Conservation (phyloP, 2,797 vertebrate genomes). For the Gambelia wislizenii region DNA sequence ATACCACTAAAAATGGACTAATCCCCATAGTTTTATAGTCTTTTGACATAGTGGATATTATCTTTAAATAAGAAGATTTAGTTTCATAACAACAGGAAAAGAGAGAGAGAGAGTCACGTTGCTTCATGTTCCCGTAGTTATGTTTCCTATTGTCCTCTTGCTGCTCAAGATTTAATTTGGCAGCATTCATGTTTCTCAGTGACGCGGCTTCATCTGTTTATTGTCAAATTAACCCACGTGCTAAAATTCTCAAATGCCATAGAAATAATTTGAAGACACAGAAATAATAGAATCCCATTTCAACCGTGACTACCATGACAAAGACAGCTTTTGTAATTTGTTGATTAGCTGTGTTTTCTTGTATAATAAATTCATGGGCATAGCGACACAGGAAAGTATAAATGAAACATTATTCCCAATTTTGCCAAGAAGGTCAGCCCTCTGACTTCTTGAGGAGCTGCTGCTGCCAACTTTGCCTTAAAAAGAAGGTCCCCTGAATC, state of each 20-base stretch:
- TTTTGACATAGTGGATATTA: constrained; percentile 39
- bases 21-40: constrained; percentile 23
- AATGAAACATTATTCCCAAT: constrained; percentile 15
- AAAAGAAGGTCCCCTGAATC: background rate
- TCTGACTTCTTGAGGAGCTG: background rate
- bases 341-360: constrained; percentile 46
- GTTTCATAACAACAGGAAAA: constrained; percentile 43
- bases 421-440: background rate
- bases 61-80: constrained; percentile 56
- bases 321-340: constrained; percentile 20
- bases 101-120: constrained; percentile 22
- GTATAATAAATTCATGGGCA: constrained; percentile 46
- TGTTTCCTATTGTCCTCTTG: constrained; percentile 72
- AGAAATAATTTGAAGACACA: constrained; percentile 38
- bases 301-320: constrained; percentile 14
- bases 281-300: constrained; percentile 9
- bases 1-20: constrained; percentile 41
- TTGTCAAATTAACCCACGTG: constrained; percentile 68
- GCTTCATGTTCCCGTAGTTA: constrained; percentile 59
- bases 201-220: constrained; percentile 66
- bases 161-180: constrained; percentile 71
- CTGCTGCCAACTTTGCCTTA: background rate
- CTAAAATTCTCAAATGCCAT: constrained; percentile 62
- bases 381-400: background rate
- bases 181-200: constrained; percentile 51